These are phyloP conservation scores for Poeciliopsis prolifica DNA, from an alignment of 2,113 vertebrate genomes.

Conservation along the genomic window DNA sequence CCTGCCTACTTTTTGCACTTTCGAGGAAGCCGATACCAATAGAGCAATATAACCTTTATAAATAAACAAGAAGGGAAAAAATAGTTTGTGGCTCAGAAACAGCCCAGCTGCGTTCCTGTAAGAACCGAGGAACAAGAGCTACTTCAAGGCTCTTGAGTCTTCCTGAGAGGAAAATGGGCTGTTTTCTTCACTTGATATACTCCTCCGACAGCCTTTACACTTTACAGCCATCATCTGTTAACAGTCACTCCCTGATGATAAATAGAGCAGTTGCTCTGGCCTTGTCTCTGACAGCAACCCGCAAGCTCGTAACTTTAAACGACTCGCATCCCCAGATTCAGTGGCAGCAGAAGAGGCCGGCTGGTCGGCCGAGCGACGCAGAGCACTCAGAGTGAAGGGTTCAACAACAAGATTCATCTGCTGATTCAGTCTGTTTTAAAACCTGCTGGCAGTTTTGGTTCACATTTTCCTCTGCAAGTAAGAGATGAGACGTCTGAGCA, in stretches of 20 bases:
- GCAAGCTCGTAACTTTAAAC: conserved; percentile 64
- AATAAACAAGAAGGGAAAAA: conserved; percentile 38
- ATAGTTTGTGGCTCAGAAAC: conserved; percentile 51
- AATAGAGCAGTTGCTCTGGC: conserved; percentile 60
- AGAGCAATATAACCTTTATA: conserved; percentile 30
- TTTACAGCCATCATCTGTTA: conserved; percentile 54
- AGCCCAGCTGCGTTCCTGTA: conserved; percentile 49
- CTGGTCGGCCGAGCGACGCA: conserved; percentile 1
- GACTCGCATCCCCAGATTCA: conserved; percentile 37
- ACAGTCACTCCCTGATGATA: conserved; percentile 46
- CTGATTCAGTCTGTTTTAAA: not conserved
- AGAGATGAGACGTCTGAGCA: not conserved
- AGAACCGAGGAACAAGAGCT: conserved; percentile 45
- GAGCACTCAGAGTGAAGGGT: conserved; percentile 16
- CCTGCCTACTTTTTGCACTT: conserved; percentile 35
- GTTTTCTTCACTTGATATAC: conserved; percentile 48
- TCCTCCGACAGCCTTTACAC: conserved; percentile 50
- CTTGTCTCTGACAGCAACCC: conserved; percentile 54
- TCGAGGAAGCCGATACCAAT: conserved; percentile 39
- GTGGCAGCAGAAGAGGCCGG: conserved; percentile 9
- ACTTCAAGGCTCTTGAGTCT: conserved; percentile 52
- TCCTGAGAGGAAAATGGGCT: conserved; percentile 36
- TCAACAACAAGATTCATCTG: conserved; percentile 32
- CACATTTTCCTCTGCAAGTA: not conserved
- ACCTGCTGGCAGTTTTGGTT: not conserved